A percentile compares a stretch with the other conserved stretches of the same genome.
Evolutionary conservation across 2,797 vertebrate species (phyloP).

Genomic region (Gobionotothen gibberifrons): DNA sequence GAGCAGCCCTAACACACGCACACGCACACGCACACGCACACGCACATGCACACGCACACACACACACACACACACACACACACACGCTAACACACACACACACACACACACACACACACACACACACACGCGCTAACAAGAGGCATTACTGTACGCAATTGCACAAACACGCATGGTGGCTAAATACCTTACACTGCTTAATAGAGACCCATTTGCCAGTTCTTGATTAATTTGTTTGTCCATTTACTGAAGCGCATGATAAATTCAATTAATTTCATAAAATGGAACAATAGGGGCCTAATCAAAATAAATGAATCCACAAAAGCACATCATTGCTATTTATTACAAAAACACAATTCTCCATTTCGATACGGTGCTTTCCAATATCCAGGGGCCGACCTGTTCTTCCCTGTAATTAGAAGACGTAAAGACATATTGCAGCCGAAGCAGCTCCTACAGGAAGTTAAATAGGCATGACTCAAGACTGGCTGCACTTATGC

Average conservation of each 20-base stretch:
- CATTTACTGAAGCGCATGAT: slow-evolving; percentile 70
- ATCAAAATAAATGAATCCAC: slow-evolving; percentile 82
- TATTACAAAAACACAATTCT: slow-evolving; percentile 75
- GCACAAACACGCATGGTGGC: slow-evolving; percentile 28
- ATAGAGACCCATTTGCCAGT: slow-evolving; percentile 68
- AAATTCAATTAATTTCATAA: slow-evolving; percentile 80
- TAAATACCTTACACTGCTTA: slow-evolving; percentile 53
- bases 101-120: neutral
- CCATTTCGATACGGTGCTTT: slow-evolving; percentile 58
- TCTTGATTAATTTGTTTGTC: slow-evolving; percentile 79
- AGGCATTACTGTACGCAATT: slow-evolving; percentile 21
- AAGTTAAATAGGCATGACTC: slow-evolving; percentile 34
- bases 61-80: slow-evolving; percentile 12
- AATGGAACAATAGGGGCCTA: slow-evolving; percentile 78
- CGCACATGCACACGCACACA: too few species aligned
- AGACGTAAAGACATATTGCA: slow-evolving; percentile 43
- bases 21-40: neutral
- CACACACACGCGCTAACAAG: neutral
- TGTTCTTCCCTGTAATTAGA: slow-evolving; percentile 69
- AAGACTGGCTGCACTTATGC: slow-evolving; percentile 16
- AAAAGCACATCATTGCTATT: slow-evolving; percentile 77
- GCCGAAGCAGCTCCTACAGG: slow-evolving; percentile 24
- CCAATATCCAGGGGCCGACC: slow-evolving; percentile 62
- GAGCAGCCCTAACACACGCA: too few species aligned
- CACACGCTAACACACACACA: slow-evolving; percentile 3